Evolutionary conservation across 2,888 invertebrate genomes (phyloP).

Genomic region (Dyspetes luteomarginatus): DNA sequence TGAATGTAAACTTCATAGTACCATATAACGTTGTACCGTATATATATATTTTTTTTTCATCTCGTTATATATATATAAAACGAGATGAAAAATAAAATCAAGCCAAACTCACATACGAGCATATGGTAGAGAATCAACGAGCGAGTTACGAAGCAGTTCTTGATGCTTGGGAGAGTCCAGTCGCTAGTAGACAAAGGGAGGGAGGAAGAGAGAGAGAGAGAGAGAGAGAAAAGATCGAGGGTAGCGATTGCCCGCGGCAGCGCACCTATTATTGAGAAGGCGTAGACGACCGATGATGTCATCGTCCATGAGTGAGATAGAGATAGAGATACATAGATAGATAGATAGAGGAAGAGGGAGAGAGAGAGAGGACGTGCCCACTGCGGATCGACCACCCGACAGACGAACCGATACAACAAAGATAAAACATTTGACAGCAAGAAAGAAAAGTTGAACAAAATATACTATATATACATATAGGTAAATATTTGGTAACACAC

Average conservation of each 20-base stretch:
- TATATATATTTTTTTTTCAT: background rate
- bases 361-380: slow-evolving; percentile 1
- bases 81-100: background rate
- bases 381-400: slow-evolving; percentile 31
- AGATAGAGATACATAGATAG: too few species aligned
- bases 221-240: slow-evolving; percentile 63
- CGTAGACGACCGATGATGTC: slow-evolving; percentile 63
- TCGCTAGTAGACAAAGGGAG: slow-evolving; percentile 9
- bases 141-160: slow-evolving; percentile 9
- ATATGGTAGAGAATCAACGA: slow-evolving; percentile 5
- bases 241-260: slow-evolving; percentile 54
- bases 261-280: slow-evolving; percentile 63
- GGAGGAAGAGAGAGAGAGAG: slow-evolving; percentile 59
- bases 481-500: too few species aligned
- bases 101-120: background rate
- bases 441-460: background rate
- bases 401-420: slow-evolving; percentile 28
- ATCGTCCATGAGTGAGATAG: slow-evolving; percentile 36
- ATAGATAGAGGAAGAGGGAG: background rate
- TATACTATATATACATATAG: too few species aligned
- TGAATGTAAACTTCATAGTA: background rate
- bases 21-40: background rate
- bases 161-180: background rate
- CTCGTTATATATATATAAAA: background rate
- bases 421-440: slow-evolving; percentile 26